These are phyloP conservation scores for Rhagonycha lutea DNA, from an alignment of 2,888 invertebrate genomes.

Conservation along the genomic window DNA sequence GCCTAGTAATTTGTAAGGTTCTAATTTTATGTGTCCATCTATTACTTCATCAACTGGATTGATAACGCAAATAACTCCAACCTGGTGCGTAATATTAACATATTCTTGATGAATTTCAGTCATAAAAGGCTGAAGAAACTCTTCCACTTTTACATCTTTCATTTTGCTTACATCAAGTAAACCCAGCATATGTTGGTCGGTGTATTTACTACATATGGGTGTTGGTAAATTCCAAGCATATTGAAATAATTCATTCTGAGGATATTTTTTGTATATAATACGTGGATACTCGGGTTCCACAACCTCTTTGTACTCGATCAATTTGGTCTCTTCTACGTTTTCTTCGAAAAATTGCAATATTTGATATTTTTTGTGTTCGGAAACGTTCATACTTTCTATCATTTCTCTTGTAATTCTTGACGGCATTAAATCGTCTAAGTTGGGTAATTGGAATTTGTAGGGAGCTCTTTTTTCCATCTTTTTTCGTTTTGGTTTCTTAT, in stretches of 20 bases:
- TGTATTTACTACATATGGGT: slow-evolving; percentile 64
- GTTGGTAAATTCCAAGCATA: slow-evolving; percentile 56
- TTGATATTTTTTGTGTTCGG: background rate
- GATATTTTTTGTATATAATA: background rate
- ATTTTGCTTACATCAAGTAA: slow-evolving; percentile 62
- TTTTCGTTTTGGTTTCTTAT: background rate
- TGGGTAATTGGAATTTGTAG: background rate
- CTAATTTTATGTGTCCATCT: slow-evolving; percentile 56
- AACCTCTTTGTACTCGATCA: background rate
- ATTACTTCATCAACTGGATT: slow-evolving; percentile 61
- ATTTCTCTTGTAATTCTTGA: background rate
- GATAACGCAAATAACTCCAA: slow-evolving; percentile 69
- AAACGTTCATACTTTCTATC: background rate
- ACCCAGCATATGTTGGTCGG: slow-evolving; percentile 64
- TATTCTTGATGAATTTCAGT: slow-evolving; percentile 63
- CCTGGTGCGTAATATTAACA: slow-evolving; percentile 63
- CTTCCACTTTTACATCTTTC: slow-evolving; percentile 48
- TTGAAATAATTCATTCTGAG: background rate
- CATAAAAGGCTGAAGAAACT: background rate
- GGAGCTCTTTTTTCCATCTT: background rate
- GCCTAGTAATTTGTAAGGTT: slow-evolving; percentile 65
- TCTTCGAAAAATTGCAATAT: background rate
- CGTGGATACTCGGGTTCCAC: background rate
- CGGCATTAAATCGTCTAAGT: background rate
- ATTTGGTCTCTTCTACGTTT: background rate